Percentiles rank a stretch among this genome's conserved stretches.
Conservation (phyloP, 1,140 invertebrate genomes). For the Ladona fulva region DNA sequence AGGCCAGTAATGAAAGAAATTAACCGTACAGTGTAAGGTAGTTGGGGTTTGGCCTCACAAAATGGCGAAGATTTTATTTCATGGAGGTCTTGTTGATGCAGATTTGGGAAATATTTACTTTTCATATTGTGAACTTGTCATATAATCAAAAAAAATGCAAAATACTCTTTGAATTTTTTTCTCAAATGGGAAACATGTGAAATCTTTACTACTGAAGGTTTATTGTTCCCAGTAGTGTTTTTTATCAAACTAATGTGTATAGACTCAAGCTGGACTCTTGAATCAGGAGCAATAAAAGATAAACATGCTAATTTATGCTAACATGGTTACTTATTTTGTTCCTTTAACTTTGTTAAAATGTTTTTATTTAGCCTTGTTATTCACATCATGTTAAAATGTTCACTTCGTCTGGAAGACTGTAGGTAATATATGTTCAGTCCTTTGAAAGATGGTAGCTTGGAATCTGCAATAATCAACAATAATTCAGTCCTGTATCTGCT, state of each 20-base stretch:
- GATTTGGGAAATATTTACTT: neutral
- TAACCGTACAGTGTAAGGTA: neutral
- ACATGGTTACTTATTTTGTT: neutral
- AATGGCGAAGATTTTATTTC: neutral
- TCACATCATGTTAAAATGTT: too few relatives aligned
- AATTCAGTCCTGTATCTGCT: too few relatives aligned
- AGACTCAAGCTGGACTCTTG: neutral
- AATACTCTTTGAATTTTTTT: neutral
- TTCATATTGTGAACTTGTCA: neutral
- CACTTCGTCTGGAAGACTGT: too few relatives aligned
- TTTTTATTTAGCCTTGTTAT: too few relatives aligned
- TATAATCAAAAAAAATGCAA: neutral
- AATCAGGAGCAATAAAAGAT: constrained; percentile 10
- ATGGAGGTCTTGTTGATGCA: neutral
- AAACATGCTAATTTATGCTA: constrained; percentile 10
- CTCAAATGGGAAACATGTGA: neutral
- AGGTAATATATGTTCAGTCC: too few relatives aligned
- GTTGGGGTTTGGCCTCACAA: neutral
- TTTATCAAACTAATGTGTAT: neutral
- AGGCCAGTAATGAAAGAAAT: neutral
- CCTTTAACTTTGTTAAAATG: too few relatives aligned
- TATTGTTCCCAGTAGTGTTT: neutral
- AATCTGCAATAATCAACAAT: too few relatives aligned
- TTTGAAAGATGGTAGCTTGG: too few relatives aligned
- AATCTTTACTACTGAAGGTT: neutral